A percentile compares a stretch with the other conserved stretches of the same genome.
Conservation (phyloP, 2,113 vertebrate species). For the Dicentrarchus labrax region DNA sequence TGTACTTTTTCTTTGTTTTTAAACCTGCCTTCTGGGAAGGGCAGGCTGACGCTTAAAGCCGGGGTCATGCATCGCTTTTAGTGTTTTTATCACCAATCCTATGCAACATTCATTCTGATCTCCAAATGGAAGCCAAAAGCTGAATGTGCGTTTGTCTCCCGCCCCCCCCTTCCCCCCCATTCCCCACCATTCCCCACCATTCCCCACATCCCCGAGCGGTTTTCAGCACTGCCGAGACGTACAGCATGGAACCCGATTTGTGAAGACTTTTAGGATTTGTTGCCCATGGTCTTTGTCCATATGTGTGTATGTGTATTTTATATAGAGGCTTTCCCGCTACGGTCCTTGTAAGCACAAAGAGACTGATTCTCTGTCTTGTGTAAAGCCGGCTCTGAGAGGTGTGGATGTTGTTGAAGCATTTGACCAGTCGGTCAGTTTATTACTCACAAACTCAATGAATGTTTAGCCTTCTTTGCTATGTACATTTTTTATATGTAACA, state of each 20-base stretch:
- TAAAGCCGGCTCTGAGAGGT: constrained; percentile 72
- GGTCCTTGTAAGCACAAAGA: constrained; percentile 86
- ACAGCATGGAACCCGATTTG: constrained; percentile 81
- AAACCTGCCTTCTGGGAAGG: constrained; percentile 46
- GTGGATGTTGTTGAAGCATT: constrained; percentile 66
- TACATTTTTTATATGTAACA: constrained; percentile 95
- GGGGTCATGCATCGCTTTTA: constrained; percentile 50
- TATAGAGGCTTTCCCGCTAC: constrained; percentile 76
- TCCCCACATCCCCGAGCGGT: constrained; percentile 51
- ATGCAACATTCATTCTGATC: constrained; percentile 91
- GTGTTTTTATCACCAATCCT: constrained; percentile 85
- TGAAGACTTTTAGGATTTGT: constrained; percentile 74
- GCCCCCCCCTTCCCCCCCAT: neutral
- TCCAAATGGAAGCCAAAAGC: constrained; percentile 85
- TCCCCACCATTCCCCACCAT: no score
- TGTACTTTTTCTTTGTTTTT: constrained; percentile 20
- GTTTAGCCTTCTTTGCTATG: constrained; percentile 89
- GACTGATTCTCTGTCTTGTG: constrained; percentile 72
- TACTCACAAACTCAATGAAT: constrained; percentile 85
- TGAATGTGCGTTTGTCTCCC: constrained; percentile 46
- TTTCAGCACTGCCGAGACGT: constrained; percentile 84
- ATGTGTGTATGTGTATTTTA: constrained; percentile 78
- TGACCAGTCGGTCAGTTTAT: constrained; percentile 85
- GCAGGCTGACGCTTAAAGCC: constrained; percentile 15
- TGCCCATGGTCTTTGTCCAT: constrained; percentile 69